Conservation (phyloP, 1,140 invertebrate species). For the Magallana gigas region DNA sequence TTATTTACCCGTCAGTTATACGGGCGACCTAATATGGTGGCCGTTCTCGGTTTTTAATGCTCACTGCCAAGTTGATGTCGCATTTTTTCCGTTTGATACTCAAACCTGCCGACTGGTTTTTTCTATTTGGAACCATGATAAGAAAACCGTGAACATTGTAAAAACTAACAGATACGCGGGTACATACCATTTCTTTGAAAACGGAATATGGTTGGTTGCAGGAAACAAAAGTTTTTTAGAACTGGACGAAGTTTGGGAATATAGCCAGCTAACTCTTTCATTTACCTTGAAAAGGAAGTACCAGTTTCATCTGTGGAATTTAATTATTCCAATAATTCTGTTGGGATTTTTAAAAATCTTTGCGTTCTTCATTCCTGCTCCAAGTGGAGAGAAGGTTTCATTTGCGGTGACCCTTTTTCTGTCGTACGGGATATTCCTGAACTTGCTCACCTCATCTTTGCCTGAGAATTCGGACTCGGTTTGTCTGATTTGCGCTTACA, state of each 20-base stretch:
- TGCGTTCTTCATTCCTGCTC: neutral
- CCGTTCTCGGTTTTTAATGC: neutral
- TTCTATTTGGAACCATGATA: neutral
- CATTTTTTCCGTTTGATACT: neutral
- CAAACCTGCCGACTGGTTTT: neutral
- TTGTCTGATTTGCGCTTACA: neutral
- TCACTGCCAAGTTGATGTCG: neutral
- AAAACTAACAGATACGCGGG: neutral
- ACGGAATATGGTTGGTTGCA: neutral
- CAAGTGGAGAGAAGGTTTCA: conserved; percentile 5
- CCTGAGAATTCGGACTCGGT: conserved; percentile 6
- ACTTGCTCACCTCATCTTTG: neutral
- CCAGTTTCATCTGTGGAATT: neutral
- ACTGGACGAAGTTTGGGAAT: too few species aligned
- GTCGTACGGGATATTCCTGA: neutral
- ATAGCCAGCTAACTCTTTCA: too few species aligned
- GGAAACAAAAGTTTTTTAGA: neutral
- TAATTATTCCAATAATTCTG: neutral
- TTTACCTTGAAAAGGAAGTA: too few species aligned
- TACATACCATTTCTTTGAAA: neutral
- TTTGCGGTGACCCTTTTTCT: neutral
- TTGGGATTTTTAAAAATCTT: neutral
- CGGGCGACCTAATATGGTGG: neutral
- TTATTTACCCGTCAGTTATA: neutral
- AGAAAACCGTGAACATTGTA: neutral